A percentile compares a stretch with the other conserved stretches of the same genome.
Evolutionary conservation across 1,140 invertebrate genomes (phyloP).

Genomic region (Phymorhynchus buccinoides): DNA sequence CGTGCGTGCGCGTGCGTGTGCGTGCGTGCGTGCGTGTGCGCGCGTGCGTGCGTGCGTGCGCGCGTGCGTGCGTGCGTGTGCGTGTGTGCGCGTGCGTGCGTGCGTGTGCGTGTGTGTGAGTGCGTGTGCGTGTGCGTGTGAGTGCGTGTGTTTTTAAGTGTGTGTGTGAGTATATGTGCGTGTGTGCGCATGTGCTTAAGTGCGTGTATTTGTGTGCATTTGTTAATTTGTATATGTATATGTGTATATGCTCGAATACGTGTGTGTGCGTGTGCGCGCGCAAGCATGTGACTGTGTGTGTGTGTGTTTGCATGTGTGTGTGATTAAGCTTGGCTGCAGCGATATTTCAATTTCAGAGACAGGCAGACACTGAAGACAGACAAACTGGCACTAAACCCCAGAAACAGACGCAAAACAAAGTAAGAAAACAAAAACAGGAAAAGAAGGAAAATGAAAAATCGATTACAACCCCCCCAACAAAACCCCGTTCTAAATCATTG

Average conservation of each 20-base stretch:
- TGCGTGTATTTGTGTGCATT: not conserved
- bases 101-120: not conserved
- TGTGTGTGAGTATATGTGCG: not conserved
- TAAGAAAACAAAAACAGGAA: no score
- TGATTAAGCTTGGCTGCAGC: no score
- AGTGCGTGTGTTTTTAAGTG: not conserved
- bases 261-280: not conserved
- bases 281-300: not conserved
- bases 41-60: not conserved
- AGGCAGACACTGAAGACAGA: no score
- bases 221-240: no score
- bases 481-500: no score
- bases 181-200: not conserved
- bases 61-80: not conserved
- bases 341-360: no score
- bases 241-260: not conserved
- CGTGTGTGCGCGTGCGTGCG: not conserved
- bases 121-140: not conserved
- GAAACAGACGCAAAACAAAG: no score
- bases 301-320: not conserved
- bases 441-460: no score
- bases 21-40: no score
- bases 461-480: no score
- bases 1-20: no score
- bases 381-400: no score